Evolutionary conservation across 2,113 vertebrate species (phyloP).

Genomic region (Brachyistius frenatus): DNA sequence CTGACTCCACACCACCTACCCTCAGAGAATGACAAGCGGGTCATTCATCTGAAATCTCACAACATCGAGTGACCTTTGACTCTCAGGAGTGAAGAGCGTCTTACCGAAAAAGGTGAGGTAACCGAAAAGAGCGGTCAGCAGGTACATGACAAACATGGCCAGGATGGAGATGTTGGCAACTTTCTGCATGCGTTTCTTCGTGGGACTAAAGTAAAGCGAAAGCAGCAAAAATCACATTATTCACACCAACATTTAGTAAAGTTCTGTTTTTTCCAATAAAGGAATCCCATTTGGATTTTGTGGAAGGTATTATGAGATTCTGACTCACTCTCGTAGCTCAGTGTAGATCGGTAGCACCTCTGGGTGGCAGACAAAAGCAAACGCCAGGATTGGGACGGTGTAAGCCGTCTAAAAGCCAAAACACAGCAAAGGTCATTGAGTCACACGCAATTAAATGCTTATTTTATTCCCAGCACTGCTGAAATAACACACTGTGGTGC

Average conservation of each 20-base stretch:
- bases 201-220: conserved; percentile 76
- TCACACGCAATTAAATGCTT: not conserved
- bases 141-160: conserved; percentile 92
- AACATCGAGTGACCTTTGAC: conserved; percentile 35
- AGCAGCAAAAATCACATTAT: not conserved
- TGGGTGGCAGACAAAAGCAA: conserved; percentile 90
- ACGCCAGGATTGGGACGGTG: conserved; percentile 89
- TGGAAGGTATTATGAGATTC: not conserved
- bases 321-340: conserved; percentile 86
- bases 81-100: not conserved
- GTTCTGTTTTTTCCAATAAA: not conserved
- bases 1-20: conserved; percentile 83
- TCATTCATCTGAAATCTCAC: conserved; percentile 39
- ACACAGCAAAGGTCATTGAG: conserved; percentile 18
- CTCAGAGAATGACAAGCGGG: conserved; percentile 36
- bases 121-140: conserved; percentile 89
- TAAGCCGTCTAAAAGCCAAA: conserved; percentile 82
- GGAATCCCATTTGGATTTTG: not conserved
- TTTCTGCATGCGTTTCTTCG: conserved; percentile 88
- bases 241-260: not conserved
- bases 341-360: conserved; percentile 92
- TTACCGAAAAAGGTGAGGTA: conserved; percentile 92
- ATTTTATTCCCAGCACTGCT: not conserved
- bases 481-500: conserved; percentile 9
- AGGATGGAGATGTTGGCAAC: conserved; percentile 89